A percentile compares a stretch with the other conserved stretches of the same genome.
Conservation (phyloP, 2,888 invertebrate genomes). For the Matsumyia berberina region DNA sequence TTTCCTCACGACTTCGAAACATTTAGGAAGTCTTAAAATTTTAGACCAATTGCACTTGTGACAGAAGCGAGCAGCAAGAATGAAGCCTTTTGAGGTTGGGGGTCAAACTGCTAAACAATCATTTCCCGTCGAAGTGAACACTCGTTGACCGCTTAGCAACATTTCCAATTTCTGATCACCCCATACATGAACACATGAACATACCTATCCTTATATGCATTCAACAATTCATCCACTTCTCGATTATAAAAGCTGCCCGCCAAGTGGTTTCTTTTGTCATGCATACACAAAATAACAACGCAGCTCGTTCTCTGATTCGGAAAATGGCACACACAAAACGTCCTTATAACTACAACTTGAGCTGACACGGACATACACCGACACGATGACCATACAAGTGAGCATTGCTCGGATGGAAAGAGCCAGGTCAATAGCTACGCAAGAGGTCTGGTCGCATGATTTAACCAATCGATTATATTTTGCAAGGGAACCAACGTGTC, state of each 20-base stretch:
- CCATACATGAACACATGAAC: no score
- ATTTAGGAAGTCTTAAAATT: no score
- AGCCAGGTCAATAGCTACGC: slow-evolving; percentile 47
- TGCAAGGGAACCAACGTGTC: slow-evolving; percentile 20
- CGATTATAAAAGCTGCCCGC: slow-evolving; percentile 6
- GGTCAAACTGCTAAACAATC: no score
- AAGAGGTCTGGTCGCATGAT: slow-evolving; percentile 57
- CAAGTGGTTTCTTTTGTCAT: slow-evolving; percentile 29
- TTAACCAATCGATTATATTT: slow-evolving; percentile 69
- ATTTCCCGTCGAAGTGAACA: not conserved
- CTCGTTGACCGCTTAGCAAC: slow-evolving; percentile 9
- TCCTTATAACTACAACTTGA: slow-evolving; percentile 58
- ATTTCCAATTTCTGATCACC: slow-evolving; percentile 17
- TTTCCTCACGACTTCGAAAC: no score
- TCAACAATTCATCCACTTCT: not conserved
- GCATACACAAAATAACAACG: slow-evolving; percentile 20
- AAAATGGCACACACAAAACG: slow-evolving; percentile 51
- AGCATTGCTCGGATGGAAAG: slow-evolving; percentile 53
- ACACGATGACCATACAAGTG: slow-evolving; percentile 59
- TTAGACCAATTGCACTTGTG: no score
- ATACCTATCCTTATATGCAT: not conserved
- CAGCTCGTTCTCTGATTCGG: slow-evolving; percentile 25
- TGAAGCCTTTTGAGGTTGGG: no score
- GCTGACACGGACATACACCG: slow-evolving; percentile 42
- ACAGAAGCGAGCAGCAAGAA: no score